These are phyloP conservation scores for Sternarchorhynchus goeldii DNA, from an alignment of 2,797 vertebrate species.

Conservation along the genomic window DNA sequence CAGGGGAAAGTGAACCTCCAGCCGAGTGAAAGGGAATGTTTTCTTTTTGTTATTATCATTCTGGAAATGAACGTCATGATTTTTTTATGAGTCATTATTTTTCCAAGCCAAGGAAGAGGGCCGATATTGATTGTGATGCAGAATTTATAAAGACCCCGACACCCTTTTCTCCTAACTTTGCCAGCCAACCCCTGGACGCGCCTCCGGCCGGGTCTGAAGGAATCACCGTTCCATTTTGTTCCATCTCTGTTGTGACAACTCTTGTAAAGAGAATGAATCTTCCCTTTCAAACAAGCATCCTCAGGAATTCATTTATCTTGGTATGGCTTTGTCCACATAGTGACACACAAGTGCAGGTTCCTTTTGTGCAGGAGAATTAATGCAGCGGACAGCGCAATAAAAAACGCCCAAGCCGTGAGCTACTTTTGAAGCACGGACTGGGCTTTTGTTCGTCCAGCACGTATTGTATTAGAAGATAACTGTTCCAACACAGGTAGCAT, in stretches of 20 bases:
- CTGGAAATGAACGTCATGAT: conserved; percentile 65
- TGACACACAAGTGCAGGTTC: conserved; percentile 67
- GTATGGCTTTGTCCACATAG: conserved; percentile 75
- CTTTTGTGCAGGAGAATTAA: conserved; percentile 74
- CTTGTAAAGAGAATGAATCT: conserved; percentile 63
- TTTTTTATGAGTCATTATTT: conserved; percentile 74
- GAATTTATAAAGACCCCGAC: conserved; percentile 67
- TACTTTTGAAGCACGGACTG: conserved; percentile 60
- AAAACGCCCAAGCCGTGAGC: conserved; percentile 68
- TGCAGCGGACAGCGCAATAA: conserved; percentile 73
- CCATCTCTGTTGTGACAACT: conserved; percentile 70
- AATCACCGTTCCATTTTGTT: conserved; percentile 61
- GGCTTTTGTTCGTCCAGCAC: conserved; percentile 66
- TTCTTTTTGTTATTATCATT: conserved; percentile 47
- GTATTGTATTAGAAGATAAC: conserved; percentile 70
- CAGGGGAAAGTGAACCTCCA: conserved; percentile 39
- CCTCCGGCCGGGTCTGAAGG: conserved; percentile 61
- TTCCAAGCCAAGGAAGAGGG: conserved; percentile 57
- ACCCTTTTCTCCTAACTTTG: conserved; percentile 45
- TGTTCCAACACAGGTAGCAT: conserved; percentile 52
- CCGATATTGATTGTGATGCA: conserved; percentile 70
- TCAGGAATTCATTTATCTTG: conserved; percentile 77
- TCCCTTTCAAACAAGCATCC: conserved; percentile 67
- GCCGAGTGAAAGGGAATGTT: conserved; percentile 32
- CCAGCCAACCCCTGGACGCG: conserved; percentile 62